A percentile compares a stretch with the other conserved stretches of the same genome.
Evolutionary conservation across 2,888 invertebrate genomes (phyloP).

Genomic region (Eubasilissa splendida): DNA sequence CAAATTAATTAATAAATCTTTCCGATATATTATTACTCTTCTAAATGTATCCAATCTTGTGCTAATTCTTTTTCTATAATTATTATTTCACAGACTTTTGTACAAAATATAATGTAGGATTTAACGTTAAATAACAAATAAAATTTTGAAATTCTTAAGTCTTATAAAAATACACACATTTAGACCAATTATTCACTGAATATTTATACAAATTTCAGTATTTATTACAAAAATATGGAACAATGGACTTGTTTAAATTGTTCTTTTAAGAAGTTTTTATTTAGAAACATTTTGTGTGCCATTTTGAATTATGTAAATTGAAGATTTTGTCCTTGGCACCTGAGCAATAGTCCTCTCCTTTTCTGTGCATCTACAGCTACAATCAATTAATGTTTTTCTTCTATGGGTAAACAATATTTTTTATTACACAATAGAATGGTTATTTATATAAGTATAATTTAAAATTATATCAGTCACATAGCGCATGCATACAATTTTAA

Average conservation of each 20-base stretch:
- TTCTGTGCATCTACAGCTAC: slow-evolving; percentile 30
- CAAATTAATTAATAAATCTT: neutral
- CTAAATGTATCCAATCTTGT: slow-evolving; percentile 7
- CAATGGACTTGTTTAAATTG: slow-evolving; percentile 40
- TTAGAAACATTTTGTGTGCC: slow-evolving; percentile 26
- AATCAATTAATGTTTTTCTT: slow-evolving; percentile 15
- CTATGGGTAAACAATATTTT: slow-evolving; percentile 29
- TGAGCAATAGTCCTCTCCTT: neutral
- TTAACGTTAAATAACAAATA: neutral
- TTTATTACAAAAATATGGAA: slow-evolving; percentile 50
- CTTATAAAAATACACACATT: slow-evolving; percentile 54
- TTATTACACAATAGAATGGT: slow-evolving; percentile 26
- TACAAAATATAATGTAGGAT: slow-evolving; percentile 31
- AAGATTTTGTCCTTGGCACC: slow-evolving; percentile 32
- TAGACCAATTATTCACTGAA: slow-evolving; percentile 35
- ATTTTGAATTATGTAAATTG: slow-evolving; percentile 24
- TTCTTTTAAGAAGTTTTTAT: slow-evolving; percentile 28
- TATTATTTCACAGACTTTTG: slow-evolving; percentile 8
- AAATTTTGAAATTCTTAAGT: slow-evolving; percentile 41
- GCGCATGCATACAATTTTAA: slow-evolving; percentile 29
- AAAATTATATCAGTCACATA: slow-evolving; percentile 48
- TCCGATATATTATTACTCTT: neutral
- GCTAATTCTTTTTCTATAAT: slow-evolving; percentile 20
- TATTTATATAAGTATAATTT: slow-evolving; percentile 22
- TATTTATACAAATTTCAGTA: slow-evolving; percentile 37